A percentile compares a stretch with the other conserved stretches of the same genome.
Evolutionary conservation across 37 sponge, comb jelly and placozoan species (phyloP).

Genomic region (Diacarnus erythraeanus): DNA sequence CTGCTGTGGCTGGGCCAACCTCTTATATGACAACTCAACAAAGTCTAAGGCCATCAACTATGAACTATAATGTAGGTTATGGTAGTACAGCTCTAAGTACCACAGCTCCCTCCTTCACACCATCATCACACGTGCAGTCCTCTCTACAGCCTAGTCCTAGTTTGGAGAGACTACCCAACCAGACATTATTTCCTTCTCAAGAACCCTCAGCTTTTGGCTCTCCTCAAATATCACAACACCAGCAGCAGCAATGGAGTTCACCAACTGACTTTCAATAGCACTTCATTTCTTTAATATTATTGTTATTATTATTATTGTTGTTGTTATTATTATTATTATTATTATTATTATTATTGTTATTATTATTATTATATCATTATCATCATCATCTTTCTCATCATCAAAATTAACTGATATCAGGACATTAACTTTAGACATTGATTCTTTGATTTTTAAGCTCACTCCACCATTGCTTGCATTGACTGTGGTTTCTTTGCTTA

Average conservation of each 20-base stretch:
- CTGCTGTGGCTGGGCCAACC: neutral
- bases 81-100: neutral
- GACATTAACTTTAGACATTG: neutral
- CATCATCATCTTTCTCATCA: neutral
- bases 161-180: conserved; percentile 10
- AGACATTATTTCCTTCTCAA: neutral
- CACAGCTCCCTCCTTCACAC: conserved; percentile 1
- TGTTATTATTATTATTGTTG: neutral
- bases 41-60: neutral
- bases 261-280: conserved; percentile 20
- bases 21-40: neutral
- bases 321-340: neutral
- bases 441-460: neutral
- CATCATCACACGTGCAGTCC: neutral
- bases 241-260: conserved; percentile 12
- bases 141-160: neutral
- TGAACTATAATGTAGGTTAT: conserved; percentile 13
- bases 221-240: conserved; percentile 10
- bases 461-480: no score
- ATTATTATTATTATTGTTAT: neutral
- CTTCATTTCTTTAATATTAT: neutral
- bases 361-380: neutral
- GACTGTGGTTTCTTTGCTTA: no score
- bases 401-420: neutral
- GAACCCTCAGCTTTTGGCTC: neutral